Conservation (phyloP, 2,888 invertebrate genomes). For the Tigriopus californicus region DNA sequence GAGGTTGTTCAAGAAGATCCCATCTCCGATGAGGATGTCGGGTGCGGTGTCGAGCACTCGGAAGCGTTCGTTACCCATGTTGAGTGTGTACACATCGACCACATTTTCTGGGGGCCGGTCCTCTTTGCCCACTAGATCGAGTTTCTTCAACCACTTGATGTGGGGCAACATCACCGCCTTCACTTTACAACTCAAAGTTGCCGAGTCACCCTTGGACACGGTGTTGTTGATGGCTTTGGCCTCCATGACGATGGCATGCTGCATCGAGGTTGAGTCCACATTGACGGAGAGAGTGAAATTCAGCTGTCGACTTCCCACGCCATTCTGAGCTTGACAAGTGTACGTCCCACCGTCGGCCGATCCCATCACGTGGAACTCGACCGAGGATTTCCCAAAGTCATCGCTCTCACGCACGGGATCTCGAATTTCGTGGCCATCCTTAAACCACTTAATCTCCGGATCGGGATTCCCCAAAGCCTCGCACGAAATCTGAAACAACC, state of each 20-base stretch:
- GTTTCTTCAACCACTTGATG: slow-evolving; percentile 25
- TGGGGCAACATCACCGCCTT: slow-evolving; percentile 28
- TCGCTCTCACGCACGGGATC: background rate
- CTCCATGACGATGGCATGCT: background rate
- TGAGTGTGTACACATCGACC: background rate
- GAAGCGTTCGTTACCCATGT: slow-evolving; percentile 3
- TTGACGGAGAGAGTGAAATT: slow-evolving; percentile 18
- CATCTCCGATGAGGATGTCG: background rate
- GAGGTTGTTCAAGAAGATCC: background rate
- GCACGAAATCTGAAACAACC: background rate
- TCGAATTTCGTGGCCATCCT: slow-evolving; percentile 3
- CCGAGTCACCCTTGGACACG: slow-evolving; percentile 25
- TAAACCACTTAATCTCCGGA: slow-evolving; percentile 10
- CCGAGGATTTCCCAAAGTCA: background rate
- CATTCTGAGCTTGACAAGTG: slow-evolving; percentile 18
- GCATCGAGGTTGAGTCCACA: background rate
- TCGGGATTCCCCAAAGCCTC: slow-evolving; percentile 10
- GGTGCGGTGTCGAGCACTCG: background rate
- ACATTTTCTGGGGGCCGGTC: background rate
- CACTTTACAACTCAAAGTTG: slow-evolving; percentile 32
- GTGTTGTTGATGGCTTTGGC: slow-evolving; percentile 18
- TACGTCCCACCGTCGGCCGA: slow-evolving; percentile 16
- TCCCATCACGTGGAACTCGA: background rate
- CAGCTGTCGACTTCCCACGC: slow-evolving; percentile 15
- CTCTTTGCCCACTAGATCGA: slow-evolving; percentile 5